Base-by-base conservation (phyloP, 1,140 invertebrate genomes). In the Lerema accius region DNA sequence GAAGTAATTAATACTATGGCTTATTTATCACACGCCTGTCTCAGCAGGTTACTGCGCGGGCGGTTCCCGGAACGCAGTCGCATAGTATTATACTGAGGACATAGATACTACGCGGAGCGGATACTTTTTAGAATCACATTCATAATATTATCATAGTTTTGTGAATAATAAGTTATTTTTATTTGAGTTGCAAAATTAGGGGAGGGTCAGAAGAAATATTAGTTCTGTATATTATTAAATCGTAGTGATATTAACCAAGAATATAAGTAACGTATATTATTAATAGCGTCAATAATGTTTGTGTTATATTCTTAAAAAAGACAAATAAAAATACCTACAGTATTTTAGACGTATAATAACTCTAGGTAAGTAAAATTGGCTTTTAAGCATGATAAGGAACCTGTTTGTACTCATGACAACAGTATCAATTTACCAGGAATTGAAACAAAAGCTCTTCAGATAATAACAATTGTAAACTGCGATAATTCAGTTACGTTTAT, bases 1-100 rank as follows among this genome's bases (percentile, higher is more conserved):
- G 85, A 86, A 86, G 83, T 78, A 84, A 88, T 86, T 84, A 88
- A 87, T 87, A 66, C 72, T 77, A 81, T 79, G 76, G 80, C 76
- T 82, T 86, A 85, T 84, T 82, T 82, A 80, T 86, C 78, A 82
- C 76, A 69, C 76, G 72, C 69, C 76, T 78, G 73, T 67, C 81
- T 49, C 82, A 83, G 83, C 85, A 83, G 85, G 85, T 87, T 82
- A 81, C 76, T 74, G 73, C 45, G 72, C 67, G 56, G 76, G 68
- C 67, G 72, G 69, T 86, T 88, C 84, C 80, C 68, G 75, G 85
- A 86, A 85, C 68, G 69, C 2, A 3, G 19, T 5, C 2, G 19
- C 69, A 10, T 32, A 64, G 43, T 63, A 39, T 51, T 43, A 50
- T 46, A 62, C 46, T 51, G 37, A 13, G 49, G 42, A 23, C 26